Evolutionary conservation across 1,140 invertebrate species (phyloP), one percentile per base, ranked within the genome.

Genomic region (Neuroterus valhalla): DNA sequence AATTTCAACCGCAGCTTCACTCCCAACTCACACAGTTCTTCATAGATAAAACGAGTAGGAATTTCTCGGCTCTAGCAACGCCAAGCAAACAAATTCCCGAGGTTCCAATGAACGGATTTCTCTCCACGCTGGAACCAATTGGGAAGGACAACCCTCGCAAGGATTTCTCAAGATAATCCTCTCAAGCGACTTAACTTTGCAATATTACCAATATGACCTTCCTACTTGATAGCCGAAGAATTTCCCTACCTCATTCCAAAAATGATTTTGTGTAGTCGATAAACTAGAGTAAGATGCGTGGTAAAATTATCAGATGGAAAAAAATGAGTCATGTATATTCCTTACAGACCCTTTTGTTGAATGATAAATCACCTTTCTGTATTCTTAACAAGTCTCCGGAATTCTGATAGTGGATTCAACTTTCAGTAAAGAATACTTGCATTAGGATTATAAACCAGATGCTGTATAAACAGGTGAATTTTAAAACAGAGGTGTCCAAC

Each of bases 31-130:
- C 43, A 68, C 70, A 68, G 48, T 66, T 31, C 48, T 6, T 43
- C 17, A 31, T n/a, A 66, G 43, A 74, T 67, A 72, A 77, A 76
- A 72, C 70, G 72, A 77, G 72, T 68, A 62, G 75, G 68, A 79
- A 79, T 72, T 71, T 76, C 68, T 76, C 68, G 46, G 71, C 46
- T 72, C 71, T 52, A 55, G 69, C 31, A 73, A 55, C 31, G 68
- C 67, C 72, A 72, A 52, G 73, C 77, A 75, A 75, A 78, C 74
- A 78, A 75, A 73, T 78, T 72, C 19, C 67, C 15, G 10, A 69
- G 38, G 31, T 26, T 52, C 12, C 23, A 12, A n/a, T 62, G 23
- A 26, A 31, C 21, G 52, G 52, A 62, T 26, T 62, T 62, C 23
- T 62, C 26, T 21, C 48, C 11, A 11, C 12, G 17, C 6, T 3